Percentiles rank a stretch among this genome's conserved stretches.
These are phyloP conservation scores for Trematomus bernacchii DNA, from an alignment of 2,797 vertebrate genomes.

Conservation along the genomic window DNA sequence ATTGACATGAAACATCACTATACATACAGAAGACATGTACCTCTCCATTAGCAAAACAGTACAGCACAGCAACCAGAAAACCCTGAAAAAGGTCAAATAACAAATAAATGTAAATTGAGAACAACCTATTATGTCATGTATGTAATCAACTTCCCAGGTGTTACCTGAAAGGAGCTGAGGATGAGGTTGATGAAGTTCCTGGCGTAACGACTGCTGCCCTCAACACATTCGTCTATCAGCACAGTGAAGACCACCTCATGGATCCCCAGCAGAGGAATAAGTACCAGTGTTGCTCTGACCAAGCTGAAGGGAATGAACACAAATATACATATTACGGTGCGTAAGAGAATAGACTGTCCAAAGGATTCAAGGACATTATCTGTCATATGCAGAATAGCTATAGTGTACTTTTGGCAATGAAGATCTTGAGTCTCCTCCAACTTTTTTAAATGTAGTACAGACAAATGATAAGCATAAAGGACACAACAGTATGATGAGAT, in stretches of 20 bases:
- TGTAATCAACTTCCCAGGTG: not conserved
- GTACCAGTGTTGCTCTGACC: conserved; percentile 92
- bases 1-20: too few relatives aligned
- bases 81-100: conserved; percentile 82
- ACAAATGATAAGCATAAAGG: too few relatives aligned
- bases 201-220: conserved; percentile 86
- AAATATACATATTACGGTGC: not conserved
- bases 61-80: conserved; percentile 92
- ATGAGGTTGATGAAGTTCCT: conserved; percentile 92
- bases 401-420: too few relatives aligned
- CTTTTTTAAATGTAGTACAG: too few relatives aligned
- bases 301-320: conserved; percentile 80
- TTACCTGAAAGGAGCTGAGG: conserved; percentile 94
- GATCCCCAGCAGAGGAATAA: conserved; percentile 94
- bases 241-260: conserved; percentile 93
- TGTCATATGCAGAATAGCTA: too few relatives aligned
- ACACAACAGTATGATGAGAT: too few relatives aligned
- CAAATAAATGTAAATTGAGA: not conserved
- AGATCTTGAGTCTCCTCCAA: too few relatives aligned
- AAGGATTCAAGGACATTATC: too few relatives aligned
- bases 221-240: conserved; percentile 90
- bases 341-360: not conserved
- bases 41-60: conserved; percentile 97
- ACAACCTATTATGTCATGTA: not conserved
- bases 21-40: conserved; percentile 77